These are phyloP conservation scores for Sebastes trivittatus DNA, from an alignment of 2,797 vertebrate species.

Conservation along the genomic window DNA sequence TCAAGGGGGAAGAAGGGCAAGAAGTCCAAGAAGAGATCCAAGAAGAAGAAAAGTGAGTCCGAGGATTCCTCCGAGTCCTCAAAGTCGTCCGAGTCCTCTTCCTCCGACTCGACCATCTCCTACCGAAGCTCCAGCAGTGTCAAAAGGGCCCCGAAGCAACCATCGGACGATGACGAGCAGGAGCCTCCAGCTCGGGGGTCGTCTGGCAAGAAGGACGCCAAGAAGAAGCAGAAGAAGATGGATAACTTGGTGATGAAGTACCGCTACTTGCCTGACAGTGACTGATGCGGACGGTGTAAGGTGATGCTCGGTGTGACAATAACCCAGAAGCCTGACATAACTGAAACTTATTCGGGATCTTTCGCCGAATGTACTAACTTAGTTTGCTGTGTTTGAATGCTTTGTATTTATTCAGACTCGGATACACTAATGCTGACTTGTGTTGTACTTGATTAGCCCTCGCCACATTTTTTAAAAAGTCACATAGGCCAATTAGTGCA, in stretches of 20 bases:
- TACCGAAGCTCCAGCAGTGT: conserved; percentile 92
- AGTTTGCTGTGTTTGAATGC: conserved; percentile 11
- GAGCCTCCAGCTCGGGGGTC: conserved; percentile 35
- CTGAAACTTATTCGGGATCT: not conserved
- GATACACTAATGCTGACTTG: conserved; percentile 5
- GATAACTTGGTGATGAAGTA: conserved; percentile 98
- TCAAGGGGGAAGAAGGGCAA: conserved; percentile 77
- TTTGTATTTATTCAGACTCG: not conserved
- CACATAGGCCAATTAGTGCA: not conserved
- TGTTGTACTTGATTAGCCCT: not conserved
- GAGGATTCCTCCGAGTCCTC: conserved; percentile 84
- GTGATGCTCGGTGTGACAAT: conserved; percentile 83
- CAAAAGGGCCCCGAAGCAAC: conserved; percentile 82
- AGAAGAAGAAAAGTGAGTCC: conserved; percentile 80
- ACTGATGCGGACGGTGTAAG: conserved; percentile 87
- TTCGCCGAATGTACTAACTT: conserved; percentile 46
- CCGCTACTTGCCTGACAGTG: conserved; percentile 94
- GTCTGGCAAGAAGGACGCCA: conserved; percentile 85
- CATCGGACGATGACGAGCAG: conserved; percentile 60
- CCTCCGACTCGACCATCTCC: conserved; percentile 87
- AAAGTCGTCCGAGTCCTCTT: conserved; percentile 74
- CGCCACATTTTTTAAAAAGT: not conserved
- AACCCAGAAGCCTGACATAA: conserved; percentile 55
- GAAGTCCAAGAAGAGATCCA: conserved; percentile 87
- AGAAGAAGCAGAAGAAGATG: conserved; percentile 90